These are phyloP conservation scores for Manis crassicaudata DNA, from an alignment of 2,797 vertebrate genomes.

Conservation along the genomic window DNA sequence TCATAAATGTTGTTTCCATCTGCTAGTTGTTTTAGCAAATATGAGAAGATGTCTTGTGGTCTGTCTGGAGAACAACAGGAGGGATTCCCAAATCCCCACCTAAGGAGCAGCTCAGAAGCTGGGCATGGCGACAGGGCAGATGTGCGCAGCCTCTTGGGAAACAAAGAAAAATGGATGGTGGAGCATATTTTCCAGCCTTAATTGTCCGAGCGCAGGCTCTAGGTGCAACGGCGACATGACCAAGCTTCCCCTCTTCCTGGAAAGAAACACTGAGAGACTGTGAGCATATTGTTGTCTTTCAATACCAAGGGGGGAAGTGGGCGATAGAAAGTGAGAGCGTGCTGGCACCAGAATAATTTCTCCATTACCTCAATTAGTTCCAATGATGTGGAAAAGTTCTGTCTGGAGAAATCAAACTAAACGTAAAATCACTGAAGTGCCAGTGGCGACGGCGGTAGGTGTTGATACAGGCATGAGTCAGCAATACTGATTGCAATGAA, in stretches of 20 bases:
- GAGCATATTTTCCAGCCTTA: background rate
- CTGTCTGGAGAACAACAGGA: conserved; percentile 21
- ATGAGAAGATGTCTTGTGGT: conserved; percentile 63
- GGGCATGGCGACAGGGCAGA: accelerated
- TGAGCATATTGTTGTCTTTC: conserved; percentile 81
- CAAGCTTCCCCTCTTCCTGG: conserved; percentile 26
- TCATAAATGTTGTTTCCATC: conserved; percentile 73
- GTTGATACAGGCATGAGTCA: conserved; percentile 89
- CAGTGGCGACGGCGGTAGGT: conserved; percentile 81
- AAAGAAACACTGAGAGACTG: conserved; percentile 73
- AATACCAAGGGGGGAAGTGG: conserved; percentile 68
- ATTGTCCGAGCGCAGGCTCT: background rate
- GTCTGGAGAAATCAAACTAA: conserved; percentile 84
- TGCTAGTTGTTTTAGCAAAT: conserved; percentile 66
- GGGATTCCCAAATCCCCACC: background rate
- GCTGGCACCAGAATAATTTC: conserved; percentile 88
- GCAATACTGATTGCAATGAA: conserved; percentile 84
- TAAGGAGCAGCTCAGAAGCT: background rate
- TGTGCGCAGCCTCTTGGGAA: background rate
- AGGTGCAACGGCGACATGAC: background rate
- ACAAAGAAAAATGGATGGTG: background rate
- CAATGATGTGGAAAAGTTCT: conserved; percentile 89
- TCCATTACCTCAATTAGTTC: conserved; percentile 89
- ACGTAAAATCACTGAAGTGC: conserved; percentile 75
- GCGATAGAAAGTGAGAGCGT: conserved; percentile 59